Evolutionary conservation across 2,888 invertebrate species (phyloP), one percentile per base, ranked within the genome.

Genomic region (Selenia dentaria): DNA sequence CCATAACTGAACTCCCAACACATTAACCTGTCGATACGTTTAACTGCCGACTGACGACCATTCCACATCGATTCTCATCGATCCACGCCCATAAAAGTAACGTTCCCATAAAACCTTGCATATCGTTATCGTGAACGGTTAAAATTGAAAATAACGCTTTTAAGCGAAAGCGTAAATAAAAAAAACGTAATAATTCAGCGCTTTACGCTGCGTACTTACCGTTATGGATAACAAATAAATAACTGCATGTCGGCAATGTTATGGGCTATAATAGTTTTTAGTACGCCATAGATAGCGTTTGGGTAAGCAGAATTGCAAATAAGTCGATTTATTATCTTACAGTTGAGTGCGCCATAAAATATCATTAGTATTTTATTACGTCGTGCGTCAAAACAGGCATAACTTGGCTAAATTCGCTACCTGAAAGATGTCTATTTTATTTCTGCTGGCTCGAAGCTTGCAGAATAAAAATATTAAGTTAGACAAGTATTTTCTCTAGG

Each of bases 141-240:
- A 66, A 70, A 67, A 64, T 63, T 68, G 67, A 60, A 67, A 67
- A 67, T 64, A 62, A 61, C 67, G 33, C 51, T 51, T 42, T 53
- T 51, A 39, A 25, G 16, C 24, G 40, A 41, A 40, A 29, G 28
- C 63, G 42, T 67, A 61, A 67, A 64, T 64, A 54, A 22, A 18
- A 18, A 18, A 2, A 2, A 8, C 45, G 37, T 31, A 31, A 48
- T 52, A 38, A 51, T 32, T 32, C 29, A 28, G 35, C 20, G 39
- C 27, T 32, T 49, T 58, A 46, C 32, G 36, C 41, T 36, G 13
- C 31, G 27, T 38, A 26, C 36, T 47, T 48, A 41, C 34, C 42
- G 40, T 46, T 53, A 54, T 54, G 50, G 50, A 42, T 43, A 48
- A 47, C 34, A 50, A 46, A 46, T 40, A 46, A 29, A 37, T 37